Evolutionary conservation across 1,140 invertebrate genomes (phyloP), one percentile per base, ranked within the genome.

Genomic region (Octopus sinensis): DNA sequence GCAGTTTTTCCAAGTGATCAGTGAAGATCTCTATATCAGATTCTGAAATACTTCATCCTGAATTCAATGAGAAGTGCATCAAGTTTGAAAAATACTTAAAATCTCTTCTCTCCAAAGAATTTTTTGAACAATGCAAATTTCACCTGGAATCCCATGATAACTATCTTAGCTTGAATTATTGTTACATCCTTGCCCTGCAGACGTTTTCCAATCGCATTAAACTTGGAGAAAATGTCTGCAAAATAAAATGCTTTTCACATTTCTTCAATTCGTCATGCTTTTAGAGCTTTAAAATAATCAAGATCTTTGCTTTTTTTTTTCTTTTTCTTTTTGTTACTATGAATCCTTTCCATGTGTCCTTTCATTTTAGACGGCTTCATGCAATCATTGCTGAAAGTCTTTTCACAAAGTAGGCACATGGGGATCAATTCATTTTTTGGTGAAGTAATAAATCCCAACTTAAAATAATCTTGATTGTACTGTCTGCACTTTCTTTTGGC

Each of bases 71-170:
- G 73, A 13, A 76, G 9, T 76, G 9, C 9, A 68, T 68, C 73
- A 76, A 76, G 23, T 76, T 76, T 43, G 73, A 23, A 43, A 76
- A 76, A 76, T 76, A 76, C 23, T 76, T 76, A 23, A 76, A 76
- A 76, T 76, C 23, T 13, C 23, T 76, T 13, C 73, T 9, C 23
- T 9, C 73, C 23, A 76, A 23, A 13, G 73, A 76, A 23, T 23
- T 13, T 13, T 23, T 76, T 43, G 23, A 76, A 76, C 23, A 76
- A 23, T 23, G 9, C 73, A 9, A 76, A 23, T 76, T 76, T 76
- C 23, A 76, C 73, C 23, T 76, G 73, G 23, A 76, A 76, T 7
- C 73, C 23, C 73, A 76, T 76, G 9, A 76, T 17, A 7, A 76
- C 23, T 43, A 23, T 76, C 6, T 23, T 9, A 23, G 73, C 23